A percentile compares a stretch with the other conserved stretches of the same genome.
These are phyloP conservation scores for Anoncus sp. DNA, from an alignment of 2,888 invertebrate genomes.

Conservation along the genomic window DNA sequence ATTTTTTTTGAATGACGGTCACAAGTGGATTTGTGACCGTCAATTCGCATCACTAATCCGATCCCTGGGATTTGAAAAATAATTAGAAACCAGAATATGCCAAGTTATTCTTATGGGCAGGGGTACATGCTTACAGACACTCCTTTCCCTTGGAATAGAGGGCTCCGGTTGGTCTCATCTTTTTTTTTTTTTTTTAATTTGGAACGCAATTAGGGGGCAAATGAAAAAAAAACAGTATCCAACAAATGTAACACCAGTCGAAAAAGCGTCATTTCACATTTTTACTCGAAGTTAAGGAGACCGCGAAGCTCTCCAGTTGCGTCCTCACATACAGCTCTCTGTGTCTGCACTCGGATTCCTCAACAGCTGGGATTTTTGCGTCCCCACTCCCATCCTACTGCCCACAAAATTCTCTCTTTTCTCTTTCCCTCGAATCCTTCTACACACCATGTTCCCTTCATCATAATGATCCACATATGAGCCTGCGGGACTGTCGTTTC, in stretches of 20 bases:
- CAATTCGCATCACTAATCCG: no score
- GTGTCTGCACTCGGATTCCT: slow-evolving; percentile 47
- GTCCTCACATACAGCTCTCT: slow-evolving; percentile 70
- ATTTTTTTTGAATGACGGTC: no score
- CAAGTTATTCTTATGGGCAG: no score
- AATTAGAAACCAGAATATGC: no score
- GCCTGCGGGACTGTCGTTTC: slow-evolving; percentile 24
- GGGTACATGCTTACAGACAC: no score
- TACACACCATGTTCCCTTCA: slow-evolving; percentile 16
- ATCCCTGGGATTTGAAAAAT: no score
- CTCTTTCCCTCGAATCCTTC: slow-evolving; percentile 38
- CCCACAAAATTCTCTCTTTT: slow-evolving; percentile 38
- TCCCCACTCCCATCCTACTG: slow-evolving; percentile 57
- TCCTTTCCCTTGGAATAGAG: no score
- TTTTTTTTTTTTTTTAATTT: no score
- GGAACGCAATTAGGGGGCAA: no score
- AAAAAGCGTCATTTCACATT: slow-evolving; percentile 75
- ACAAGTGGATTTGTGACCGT: no score
- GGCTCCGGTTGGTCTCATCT: no score
- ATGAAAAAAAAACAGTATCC: neutral
- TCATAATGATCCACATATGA: slow-evolving; percentile 44
- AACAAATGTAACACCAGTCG: slow-evolving; percentile 62
- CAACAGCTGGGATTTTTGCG: slow-evolving; percentile 28
- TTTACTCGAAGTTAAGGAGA: slow-evolving; percentile 59
- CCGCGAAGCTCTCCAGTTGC: slow-evolving; percentile 56